Base-by-base conservation (phyloP, 2,797 vertebrate genomes). In the Fistularia commersonii region DNA sequence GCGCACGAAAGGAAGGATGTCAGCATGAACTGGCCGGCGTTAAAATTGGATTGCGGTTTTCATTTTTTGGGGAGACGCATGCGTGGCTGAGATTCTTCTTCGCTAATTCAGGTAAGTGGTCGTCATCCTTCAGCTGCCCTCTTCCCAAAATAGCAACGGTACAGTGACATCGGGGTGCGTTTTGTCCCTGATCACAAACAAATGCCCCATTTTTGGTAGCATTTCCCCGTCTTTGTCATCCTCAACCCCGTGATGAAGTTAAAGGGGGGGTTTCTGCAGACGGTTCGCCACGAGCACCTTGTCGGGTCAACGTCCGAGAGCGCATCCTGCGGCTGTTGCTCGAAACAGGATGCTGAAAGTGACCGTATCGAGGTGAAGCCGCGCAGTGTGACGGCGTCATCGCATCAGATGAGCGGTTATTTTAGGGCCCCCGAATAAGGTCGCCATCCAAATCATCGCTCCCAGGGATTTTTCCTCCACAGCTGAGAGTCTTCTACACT, bases 341-440 rank as follows among this genome's bases (percentile, higher is more conserved):
- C 44, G 47, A 70, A 59, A 63, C 36, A 32, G 49, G 11, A 9
- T n/a, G 35, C 60, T 54, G 36, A 49, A 46, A 64, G 54, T 63
- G 54, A 48, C 46, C 45, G 60, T 61, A 74, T 48, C 64, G 66
- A 71, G 62, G 48, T 53, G 53, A 46, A 39, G 65, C 60, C 57
- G 62, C 59, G 74, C 65, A 69, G 64, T 64, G 71, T 68, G 72
- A 66, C 64, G 9, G 57, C 78, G 57, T 87, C 83, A 83, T 63
- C 74, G 50, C n/a, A 67, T 82, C 83, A 86, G 76, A 80, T 80
- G 82, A 74, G 64, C 55, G 14, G 79, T 87, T 89, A 89, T 88
- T 89, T 88, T 87, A 76, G 65, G 87, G 72, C 59, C 55, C 43
- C 31, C 68, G 78, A 89, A 84, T 57, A 86, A 87, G 87, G 87